Evolutionary conservation across 2,888 invertebrate species (phyloP), one percentile per base, ranked within the genome.

Genomic region (Epinotia nisella): DNA sequence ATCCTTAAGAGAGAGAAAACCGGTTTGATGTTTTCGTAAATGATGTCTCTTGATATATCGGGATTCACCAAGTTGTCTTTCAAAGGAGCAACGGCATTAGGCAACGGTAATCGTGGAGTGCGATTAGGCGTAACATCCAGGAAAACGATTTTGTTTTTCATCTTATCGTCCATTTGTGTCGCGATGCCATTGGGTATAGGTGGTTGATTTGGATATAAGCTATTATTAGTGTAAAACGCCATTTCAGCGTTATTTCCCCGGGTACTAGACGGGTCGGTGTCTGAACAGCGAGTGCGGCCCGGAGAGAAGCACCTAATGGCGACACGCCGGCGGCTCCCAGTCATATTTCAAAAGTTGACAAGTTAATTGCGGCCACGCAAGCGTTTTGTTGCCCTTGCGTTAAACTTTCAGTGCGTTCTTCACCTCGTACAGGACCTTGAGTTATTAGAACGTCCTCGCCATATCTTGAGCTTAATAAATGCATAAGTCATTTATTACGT

Each of bases 11-110:
- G 77, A 9, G 80, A 81, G 56, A 94, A 87, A 11, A 94, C 92
- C 2, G 94, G 93, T 71, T 91, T 92, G 19, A 94, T 89, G 74
- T 93, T 94, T 74, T 91, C 91, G 76, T 92, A 94, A 11, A 94
- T 81, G 10, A 94, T 86, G 77, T 94, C 94, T 74, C 82, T 87
- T 53, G 84, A 86, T 7, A 92, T 89, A 5, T 82, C 76, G 1
- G 88, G 86, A 39, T 85, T 81, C 0, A 89, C 80, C 13, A 93
- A 81, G 70, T 90, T 92, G 71, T 90, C 86, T 61, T 80, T 85
- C 80, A 90, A 76, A 1, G 93, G 92, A 10, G 74, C 83, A 19
- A 93, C 79, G 0, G 86, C 85, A 75, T 92, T 92, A 4, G 81
- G 77, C 0, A 90, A 85, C 0, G 79, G n/a, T 4, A 83, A 77